Percentiles rank a stretch among this genome's conserved stretches.
These are phyloP conservation scores for Macrochelys suwanniensis DNA, from an alignment of 2,797 vertebrate species.

Conservation along the genomic window DNA sequence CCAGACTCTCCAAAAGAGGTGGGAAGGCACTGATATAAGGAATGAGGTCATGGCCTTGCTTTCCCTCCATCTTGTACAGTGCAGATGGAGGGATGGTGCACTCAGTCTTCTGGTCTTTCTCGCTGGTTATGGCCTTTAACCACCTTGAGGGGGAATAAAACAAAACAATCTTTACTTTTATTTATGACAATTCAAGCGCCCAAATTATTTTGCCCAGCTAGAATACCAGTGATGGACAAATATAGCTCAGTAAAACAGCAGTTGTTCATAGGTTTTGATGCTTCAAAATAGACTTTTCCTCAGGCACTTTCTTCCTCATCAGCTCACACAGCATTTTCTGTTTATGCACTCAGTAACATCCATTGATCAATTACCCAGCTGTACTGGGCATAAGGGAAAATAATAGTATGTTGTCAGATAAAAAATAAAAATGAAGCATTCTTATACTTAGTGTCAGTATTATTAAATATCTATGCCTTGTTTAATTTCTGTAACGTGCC, in stretches of 20 bases:
- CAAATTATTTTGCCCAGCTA: conserved; percentile 59
- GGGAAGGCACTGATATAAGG: background rate
- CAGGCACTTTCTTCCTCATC: conserved; percentile 56
- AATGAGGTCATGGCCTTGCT: background rate
- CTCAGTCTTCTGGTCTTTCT: background rate
- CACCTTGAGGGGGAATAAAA: conserved; percentile 24
- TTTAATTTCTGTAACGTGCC: background rate
- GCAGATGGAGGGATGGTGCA: background rate
- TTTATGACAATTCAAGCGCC: conserved; percentile 54
- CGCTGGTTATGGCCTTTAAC: conserved; percentile 26
- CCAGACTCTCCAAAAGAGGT: background rate
- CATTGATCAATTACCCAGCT: conserved; percentile 63
- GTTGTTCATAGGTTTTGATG: conserved; percentile 44
- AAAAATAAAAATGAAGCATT: background rate
- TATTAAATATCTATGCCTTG: background rate
- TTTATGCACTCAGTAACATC: conserved; percentile 63
- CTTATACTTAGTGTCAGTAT: background rate
- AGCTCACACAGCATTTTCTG: conserved; percentile 58
- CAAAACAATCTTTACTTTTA: conserved; percentile 36
- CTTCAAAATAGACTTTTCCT: conserved; percentile 62
- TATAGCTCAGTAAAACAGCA: conserved; percentile 63
- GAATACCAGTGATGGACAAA: conserved; percentile 42
- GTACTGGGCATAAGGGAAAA: background rate
- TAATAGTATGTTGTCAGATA: background rate
- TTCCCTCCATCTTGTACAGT: background rate